phyloP scores from a whole-genome alignment of 2,888 invertebrate species.

The Drosophila mayaguana region DNA sequence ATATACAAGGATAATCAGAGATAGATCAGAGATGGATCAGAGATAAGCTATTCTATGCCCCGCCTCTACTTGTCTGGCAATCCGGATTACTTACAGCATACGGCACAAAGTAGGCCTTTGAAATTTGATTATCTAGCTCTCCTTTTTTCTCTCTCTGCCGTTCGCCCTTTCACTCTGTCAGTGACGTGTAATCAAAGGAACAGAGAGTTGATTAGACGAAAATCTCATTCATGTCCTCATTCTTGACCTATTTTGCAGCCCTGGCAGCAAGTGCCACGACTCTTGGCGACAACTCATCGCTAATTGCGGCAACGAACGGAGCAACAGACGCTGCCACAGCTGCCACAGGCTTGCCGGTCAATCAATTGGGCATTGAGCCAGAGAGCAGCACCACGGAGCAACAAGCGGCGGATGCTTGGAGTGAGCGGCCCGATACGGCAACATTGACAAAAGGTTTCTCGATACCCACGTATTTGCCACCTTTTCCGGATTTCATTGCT shows the following conservation, averaged over 20 bases:
- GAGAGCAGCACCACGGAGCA: conserved; percentile 35
- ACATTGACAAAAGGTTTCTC: conserved; percentile 82
- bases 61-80: too few relatives aligned
- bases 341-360: conserved; percentile 17
- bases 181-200: not conserved
- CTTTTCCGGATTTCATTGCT: conserved; percentile 79
- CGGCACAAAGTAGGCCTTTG: conserved; percentile 30
- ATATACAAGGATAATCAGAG: too few relatives aligned
- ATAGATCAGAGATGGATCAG: too few relatives aligned
- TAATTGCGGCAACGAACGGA: conserved; percentile 57
- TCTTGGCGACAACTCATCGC: conserved; percentile 54
- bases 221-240: conserved; percentile 47
- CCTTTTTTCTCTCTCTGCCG: not conserved
- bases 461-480: conserved; percentile 83
- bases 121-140: not conserved
- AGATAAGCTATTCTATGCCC: too few relatives aligned
- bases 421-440: conserved; percentile 74
- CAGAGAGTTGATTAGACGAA: conserved; percentile 9
- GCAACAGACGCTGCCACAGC: conserved; percentile 15
- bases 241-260: conserved; percentile 75
- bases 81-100: not conserved
- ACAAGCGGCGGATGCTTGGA: conserved; percentile 60
- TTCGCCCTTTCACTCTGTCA: not conserved
- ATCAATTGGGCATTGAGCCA: conserved; percentile 40
- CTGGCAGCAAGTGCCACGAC: conserved; percentile 66